Percentiles rank a stretch among this genome's conserved stretches.
These are phyloP conservation scores for Amphiprion percula DNA, from an alignment of 2,113 vertebrate genomes.

Conservation along the genomic window DNA sequence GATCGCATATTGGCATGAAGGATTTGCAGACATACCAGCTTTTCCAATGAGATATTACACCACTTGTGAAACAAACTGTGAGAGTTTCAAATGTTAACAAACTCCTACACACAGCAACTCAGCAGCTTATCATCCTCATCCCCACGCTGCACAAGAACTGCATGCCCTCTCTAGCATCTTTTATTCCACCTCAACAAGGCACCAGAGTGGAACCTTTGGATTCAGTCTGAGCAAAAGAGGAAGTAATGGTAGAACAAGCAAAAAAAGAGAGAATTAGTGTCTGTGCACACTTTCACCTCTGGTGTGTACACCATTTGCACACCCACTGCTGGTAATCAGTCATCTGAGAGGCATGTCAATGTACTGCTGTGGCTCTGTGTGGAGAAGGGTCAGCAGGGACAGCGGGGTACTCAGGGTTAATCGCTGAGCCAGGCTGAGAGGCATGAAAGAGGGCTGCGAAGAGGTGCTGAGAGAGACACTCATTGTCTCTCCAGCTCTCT, in stretches of 20 bases:
- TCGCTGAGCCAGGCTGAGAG: conserved; percentile 80
- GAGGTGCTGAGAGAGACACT: conserved; percentile 78
- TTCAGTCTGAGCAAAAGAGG: conserved; percentile 30
- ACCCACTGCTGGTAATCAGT: conserved; percentile 67
- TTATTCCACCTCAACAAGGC: conserved; percentile 33
- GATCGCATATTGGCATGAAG: conserved; percentile 57
- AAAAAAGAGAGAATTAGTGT: conserved; percentile 17
- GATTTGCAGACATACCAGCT: conserved; percentile 56
- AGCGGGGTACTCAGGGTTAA: conserved; percentile 77
- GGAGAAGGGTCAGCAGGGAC: conserved; percentile 68
- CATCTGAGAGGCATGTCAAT: conserved; percentile 65
- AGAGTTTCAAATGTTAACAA: conserved; percentile 72
- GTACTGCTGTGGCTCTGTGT: conserved; percentile 58
- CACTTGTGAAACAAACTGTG: conserved; percentile 77
- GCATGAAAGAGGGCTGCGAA: conserved; percentile 75
- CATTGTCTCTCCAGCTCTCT: conserved; percentile 66
- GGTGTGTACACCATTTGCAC: conserved; percentile 60
- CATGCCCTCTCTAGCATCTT: conserved; percentile 37
- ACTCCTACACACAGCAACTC: conserved; percentile 74
- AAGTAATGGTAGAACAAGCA: conserved; percentile 35
- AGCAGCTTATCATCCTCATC: conserved; percentile 48
- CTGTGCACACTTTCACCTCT: conserved; percentile 52
- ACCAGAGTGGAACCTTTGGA: conserved; percentile 32
- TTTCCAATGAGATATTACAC: conserved; percentile 58
- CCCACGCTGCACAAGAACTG: conserved; percentile 21